These are phyloP conservation scores for Lasius fuliginosus DNA, from an alignment of 2,888 invertebrate genomes.

Conservation along the genomic window DNA sequence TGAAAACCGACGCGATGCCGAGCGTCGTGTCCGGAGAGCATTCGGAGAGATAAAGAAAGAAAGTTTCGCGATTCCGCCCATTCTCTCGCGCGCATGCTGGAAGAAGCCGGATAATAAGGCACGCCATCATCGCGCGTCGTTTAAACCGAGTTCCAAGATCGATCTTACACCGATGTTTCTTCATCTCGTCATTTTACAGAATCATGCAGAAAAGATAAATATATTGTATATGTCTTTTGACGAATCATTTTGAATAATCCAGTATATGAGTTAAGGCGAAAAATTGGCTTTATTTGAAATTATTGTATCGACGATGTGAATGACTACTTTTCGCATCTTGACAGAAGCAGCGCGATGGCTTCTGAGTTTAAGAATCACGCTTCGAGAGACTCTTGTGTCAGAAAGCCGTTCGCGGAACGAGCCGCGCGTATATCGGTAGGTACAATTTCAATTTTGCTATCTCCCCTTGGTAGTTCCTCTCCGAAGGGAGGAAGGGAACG, in stretches of 20 bases:
- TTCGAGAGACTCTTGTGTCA: slow-evolving; percentile 18
- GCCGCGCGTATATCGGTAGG: slow-evolving; percentile 68
- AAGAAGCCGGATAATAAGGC: slow-evolving; percentile 40
- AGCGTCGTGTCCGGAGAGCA: slow-evolving; percentile 48
- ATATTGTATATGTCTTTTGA: background rate
- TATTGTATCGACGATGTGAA: background rate
- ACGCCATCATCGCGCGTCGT: slow-evolving; percentile 17
- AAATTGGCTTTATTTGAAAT: background rate
- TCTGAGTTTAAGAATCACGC: slow-evolving; percentile 25
- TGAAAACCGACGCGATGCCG: slow-evolving; percentile 72
- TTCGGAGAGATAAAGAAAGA: slow-evolving; percentile 34
- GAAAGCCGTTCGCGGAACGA: slow-evolving; percentile 66
- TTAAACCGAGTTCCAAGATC: slow-evolving; percentile 30
- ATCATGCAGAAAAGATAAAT: background rate
- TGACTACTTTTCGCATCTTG: background rate
- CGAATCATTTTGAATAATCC: too few relatives aligned
- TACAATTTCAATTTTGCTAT: slow-evolving; percentile 83
- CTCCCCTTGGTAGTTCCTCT: slow-evolving; percentile 75
- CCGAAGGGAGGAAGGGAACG: slow-evolving; percentile 46
- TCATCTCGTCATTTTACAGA: background rate
- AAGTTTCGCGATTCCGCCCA: slow-evolving; percentile 30
- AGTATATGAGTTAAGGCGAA: background rate
- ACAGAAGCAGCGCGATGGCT: background rate
- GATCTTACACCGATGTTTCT: slow-evolving; percentile 2
- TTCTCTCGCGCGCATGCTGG: slow-evolving; percentile 44